Evolutionary conservation across 2,113 vertebrate genomes (phyloP).

Genomic region (Notiomystis cincta): DNA sequence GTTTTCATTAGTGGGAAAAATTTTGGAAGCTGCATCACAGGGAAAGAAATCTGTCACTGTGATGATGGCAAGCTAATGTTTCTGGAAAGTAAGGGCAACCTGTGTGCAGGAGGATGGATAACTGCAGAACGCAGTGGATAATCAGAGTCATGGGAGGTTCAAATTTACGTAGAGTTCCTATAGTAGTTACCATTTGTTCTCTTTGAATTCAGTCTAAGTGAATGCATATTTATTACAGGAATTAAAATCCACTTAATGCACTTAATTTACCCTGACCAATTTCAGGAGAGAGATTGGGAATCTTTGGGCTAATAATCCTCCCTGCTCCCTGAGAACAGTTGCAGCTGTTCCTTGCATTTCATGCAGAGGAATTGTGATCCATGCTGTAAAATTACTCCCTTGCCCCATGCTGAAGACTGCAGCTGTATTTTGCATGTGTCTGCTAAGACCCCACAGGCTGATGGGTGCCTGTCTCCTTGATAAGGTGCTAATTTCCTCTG

Average conservation of each 20-base stretch:
- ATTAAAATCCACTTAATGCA: not conserved
- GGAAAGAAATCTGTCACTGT: not conserved
- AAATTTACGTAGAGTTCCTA: not conserved
- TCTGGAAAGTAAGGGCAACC: not conserved
- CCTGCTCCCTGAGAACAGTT: not conserved
- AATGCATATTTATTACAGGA: not conserved
- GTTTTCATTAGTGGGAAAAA: not conserved
- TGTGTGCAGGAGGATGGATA: not conserved
- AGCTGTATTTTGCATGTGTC: not conserved
- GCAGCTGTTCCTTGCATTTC: slow-evolving; percentile 34
- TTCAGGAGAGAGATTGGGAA: not conserved
- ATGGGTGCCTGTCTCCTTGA: not conserved
- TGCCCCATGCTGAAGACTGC: not conserved
- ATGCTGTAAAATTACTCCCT: not conserved
- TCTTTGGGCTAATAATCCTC: not conserved
- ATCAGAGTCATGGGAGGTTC: not conserved
- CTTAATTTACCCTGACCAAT: not conserved
- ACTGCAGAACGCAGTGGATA: not conserved
- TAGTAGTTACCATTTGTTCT: not conserved
- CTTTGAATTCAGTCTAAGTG: not conserved
- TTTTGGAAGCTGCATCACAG: not conserved
- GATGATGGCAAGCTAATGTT: not conserved
- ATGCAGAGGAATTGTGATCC: not conserved
- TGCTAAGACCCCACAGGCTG: not conserved
- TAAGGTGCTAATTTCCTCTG: not conserved